Base-by-base conservation (phyloP, 2,113 vertebrate genomes). In the Agelaius tricolor region DNA sequence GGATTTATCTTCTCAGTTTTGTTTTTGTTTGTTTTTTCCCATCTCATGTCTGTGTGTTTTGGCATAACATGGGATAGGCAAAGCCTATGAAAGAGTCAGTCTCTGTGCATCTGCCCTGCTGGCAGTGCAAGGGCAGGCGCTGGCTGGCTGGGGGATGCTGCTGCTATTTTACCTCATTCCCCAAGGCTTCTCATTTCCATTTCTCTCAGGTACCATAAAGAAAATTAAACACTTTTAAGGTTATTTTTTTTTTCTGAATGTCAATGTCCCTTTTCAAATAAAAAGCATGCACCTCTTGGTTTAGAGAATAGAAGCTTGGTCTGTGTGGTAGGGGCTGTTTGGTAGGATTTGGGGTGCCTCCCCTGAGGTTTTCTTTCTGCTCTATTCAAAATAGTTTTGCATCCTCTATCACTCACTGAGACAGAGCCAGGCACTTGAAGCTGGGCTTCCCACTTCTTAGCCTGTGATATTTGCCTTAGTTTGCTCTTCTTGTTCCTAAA, bases 11-110 rank as follows among this genome's bases (percentile, higher is more conserved):
- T 23, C 39, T 23, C 21, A 20, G 4, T 7, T 54, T 62, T 41
- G 31, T 4, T 61, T 68, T 62, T 31, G 39, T 69, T 69, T 54
- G 27, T 33, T 14, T 28, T 28, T 33, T 31, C 12, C 43, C 11
- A 10, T 58, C 7, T 62, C 17, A 6, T 0, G 0, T 55, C 24
- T 41, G 2, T n/a, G 9, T 57, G 7, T 66, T 79, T 79, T 87
- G 37, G 19, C 30, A 46, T 35, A 84, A 58, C 12, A 22, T 6
- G 13, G 33, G n/a, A 39, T 11, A 79, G 41, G 31, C 20, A 65
- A 84, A 81, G 31, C 20, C 12, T 10, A 30, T 37, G 17, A 31
- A 51, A 65, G 12, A 68, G 10, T 11, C 43, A 15, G 17, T 35
- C 41, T 76, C 46, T 59, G 28, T 61, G 35, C 35, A 81, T 37